A percentile compares a stretch with the other conserved stretches of the same genome.
phyloP scores from a whole-genome alignment of 2,113 vertebrate genomes.

The Mirounga angustirostris region DNA sequence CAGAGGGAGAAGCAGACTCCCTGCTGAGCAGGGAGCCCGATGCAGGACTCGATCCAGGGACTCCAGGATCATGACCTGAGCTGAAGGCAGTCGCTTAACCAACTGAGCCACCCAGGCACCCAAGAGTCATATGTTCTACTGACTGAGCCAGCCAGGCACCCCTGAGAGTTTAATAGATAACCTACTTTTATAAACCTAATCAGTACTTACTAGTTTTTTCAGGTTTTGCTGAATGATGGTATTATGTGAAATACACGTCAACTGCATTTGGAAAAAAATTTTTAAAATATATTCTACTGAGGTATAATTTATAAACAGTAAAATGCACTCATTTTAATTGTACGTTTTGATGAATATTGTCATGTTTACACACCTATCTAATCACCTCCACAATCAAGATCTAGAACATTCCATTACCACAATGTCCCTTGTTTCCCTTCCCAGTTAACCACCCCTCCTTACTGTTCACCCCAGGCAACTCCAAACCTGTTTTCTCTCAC shows the following conservation, averaged over 20 bases:
- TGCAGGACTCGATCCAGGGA: too few relatives aligned
- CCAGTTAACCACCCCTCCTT: background rate
- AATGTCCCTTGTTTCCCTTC: background rate
- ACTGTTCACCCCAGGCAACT: background rate
- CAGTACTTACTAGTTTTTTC: background rate
- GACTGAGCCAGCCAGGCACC: background rate
- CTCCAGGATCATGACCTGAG: too few relatives aligned
- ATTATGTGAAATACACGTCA: background rate
- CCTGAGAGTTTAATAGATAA: background rate
- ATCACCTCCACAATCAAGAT: background rate
- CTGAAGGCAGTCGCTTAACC: too few relatives aligned
- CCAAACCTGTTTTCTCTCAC: background rate
- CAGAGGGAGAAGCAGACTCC: too few relatives aligned
- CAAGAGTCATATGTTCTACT: background rate
- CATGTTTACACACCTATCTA: background rate
- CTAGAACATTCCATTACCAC: background rate
- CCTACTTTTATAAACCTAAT: background rate
- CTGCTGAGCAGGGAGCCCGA: too few relatives aligned
- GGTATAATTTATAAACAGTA: background rate
- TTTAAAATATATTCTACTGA: background rate
- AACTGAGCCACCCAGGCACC: too few relatives aligned
- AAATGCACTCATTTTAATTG: background rate
- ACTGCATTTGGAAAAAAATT: background rate
- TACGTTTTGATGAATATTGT: background rate
- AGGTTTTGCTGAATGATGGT: background rate